Evolutionary conservation across 2,797 vertebrate genomes (phyloP), one percentile per base, ranked within the genome.

Genomic region (Catamblyrhynchus diadema): DNA sequence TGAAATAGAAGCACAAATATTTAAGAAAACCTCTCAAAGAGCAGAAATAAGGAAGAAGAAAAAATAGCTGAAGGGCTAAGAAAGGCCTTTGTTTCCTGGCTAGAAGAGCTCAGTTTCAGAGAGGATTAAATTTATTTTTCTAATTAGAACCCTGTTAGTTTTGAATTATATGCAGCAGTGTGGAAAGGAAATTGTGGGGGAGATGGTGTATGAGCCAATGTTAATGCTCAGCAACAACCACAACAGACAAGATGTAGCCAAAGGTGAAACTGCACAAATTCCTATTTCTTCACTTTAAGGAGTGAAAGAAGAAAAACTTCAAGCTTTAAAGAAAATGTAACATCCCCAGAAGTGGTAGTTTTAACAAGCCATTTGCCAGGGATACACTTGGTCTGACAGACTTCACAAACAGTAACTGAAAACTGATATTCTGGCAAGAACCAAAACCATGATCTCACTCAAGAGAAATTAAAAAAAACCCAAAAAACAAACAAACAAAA

Each of bases 131-230:
- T 87, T 94, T 51, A 24, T 18, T 91, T 75, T 86, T 86, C 30
- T 64, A 86, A 86, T 90, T 92, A 70, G 53, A 65, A 77, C 27
- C 50, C 93, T 91, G 50, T 90, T 89, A 83, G 35, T 41, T 90
- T 80, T 85, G 24, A 84, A 54, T 81, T 86, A 66, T 67, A 33
- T 12, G 17, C 41, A 86, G 53, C 30, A 53, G 8, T 8, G 6
- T 41, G 39, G 71, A 80, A 94, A 79, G 17, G 39, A 74, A 86
- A 51, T 70, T 16, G 4, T 2, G 3, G 10, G 44, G 35, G 45
- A 86, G 69, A 47, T 8, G 3, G 6, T 42, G 35, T 6, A 54
- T 37, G 64, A 81, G 27, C 17, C 67, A 75, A 28, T 8, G 20
- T n/a, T 91, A 86, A 84, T 41, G 23, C 60, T 75, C 30, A 71